A percentile compares a stretch with the other conserved stretches of the same genome.
Conservation (phyloP, 2,113 vertebrate species). For the Drymodes brunneopygia region DNA sequence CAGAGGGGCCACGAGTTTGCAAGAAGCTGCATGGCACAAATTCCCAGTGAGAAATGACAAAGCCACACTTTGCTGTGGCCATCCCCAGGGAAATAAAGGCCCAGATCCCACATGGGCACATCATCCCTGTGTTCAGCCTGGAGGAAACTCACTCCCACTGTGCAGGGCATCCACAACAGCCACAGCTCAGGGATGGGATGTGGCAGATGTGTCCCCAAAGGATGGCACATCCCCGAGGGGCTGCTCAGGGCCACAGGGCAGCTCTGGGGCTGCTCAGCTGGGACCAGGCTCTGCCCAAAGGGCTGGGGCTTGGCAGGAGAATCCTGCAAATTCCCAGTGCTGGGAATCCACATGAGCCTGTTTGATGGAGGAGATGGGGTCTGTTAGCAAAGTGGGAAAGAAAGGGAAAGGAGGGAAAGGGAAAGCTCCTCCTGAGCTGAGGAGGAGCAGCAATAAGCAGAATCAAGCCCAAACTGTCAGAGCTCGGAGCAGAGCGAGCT, state of each 20-base stretch:
- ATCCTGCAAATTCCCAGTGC: neutral
- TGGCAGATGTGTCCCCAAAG: neutral
- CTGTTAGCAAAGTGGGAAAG: neutral
- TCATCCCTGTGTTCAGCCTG: neutral
- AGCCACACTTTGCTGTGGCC: neutral
- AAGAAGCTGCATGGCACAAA: fast-evolving
- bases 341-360: neutral
- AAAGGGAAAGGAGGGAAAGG: too few species aligned
- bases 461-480: neutral
- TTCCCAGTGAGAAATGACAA: neutral
- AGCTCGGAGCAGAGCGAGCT: neutral
- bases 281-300: neutral
- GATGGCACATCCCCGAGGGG: neutral
- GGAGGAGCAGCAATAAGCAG: neutral
- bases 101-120: fast-evolving
- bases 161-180: neutral
- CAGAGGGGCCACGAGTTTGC: neutral
- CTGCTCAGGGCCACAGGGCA: fast-evolving
- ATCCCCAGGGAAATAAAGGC: neutral
- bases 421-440: neutral
- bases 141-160: neutral
- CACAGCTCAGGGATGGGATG: fast-evolving
- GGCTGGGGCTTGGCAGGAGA: neutral
- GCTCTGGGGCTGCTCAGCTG: neutral
- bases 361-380: neutral